Percentiles rank a stretch among this genome's conserved stretches.
Conservation (phyloP, 2,113 vertebrate genomes). For the Arvicanthis niloticus region DNA sequence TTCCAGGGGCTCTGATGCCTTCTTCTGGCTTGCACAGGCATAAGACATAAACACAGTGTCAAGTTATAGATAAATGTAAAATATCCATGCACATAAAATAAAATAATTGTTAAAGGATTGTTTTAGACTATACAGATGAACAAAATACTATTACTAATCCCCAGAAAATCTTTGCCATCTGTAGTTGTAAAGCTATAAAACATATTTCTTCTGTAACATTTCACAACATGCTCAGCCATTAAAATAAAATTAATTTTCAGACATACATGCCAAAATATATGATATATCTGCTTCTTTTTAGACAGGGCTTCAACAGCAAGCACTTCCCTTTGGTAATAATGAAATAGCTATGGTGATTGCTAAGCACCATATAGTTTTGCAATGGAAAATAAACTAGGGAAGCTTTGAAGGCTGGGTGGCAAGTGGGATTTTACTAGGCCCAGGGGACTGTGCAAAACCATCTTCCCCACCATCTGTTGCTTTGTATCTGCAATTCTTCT, state of each 20-base stretch:
- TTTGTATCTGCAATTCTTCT: constrained; percentile 71
- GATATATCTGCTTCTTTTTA: constrained; percentile 39
- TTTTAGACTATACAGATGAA: constrained; percentile 48
- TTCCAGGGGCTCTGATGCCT: not conserved
- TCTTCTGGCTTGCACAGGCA: not conserved
- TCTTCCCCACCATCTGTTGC: constrained; percentile 75
- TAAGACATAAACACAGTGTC: not conserved
- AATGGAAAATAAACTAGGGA: constrained; percentile 68
- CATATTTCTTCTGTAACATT: constrained; percentile 56
- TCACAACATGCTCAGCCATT: constrained; percentile 62
- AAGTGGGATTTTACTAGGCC: constrained; percentile 64
- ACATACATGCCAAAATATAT: constrained; percentile 61
- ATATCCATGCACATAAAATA: not conserved
- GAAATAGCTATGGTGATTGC: constrained; percentile 46
- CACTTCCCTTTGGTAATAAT: constrained; percentile 26
- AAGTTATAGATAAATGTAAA: not conserved
- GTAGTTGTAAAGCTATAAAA: constrained; percentile 59
- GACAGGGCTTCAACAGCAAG: constrained; percentile 39
- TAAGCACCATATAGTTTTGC: constrained; percentile 64
- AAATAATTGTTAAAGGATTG: not conserved
- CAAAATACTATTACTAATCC: constrained; percentile 53
- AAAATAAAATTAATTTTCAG: constrained; percentile 66
- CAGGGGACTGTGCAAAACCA: constrained; percentile 43
- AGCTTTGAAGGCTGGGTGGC: constrained; percentile 66
- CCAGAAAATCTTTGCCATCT: constrained; percentile 59